These are phyloP conservation scores for Calliopum simillimum DNA, from an alignment of 2,888 invertebrate species.

Conservation along the genomic window DNA sequence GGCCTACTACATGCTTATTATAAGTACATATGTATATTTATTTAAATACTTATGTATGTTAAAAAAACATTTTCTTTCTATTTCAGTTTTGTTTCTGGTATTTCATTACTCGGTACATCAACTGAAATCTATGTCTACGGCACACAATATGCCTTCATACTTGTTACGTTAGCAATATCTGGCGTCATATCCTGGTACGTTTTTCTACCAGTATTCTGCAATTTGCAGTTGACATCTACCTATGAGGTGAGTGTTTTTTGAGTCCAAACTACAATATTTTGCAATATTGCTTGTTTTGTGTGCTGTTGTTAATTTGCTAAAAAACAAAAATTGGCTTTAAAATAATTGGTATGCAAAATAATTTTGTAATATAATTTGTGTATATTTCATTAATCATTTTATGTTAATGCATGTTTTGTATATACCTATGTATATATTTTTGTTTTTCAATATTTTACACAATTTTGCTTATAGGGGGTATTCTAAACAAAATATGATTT, in stretches of 20 bases:
- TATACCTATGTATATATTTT: not conserved
- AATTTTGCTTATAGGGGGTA: too few relatives aligned
- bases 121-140: conserved; percentile 85
- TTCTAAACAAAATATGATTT: too few relatives aligned
- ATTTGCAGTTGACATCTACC: conserved; percentile 77
- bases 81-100: conserved; percentile 78
- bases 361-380: not conserved
- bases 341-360: not conserved
- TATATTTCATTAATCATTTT: not conserved
- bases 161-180: conserved; percentile 61
- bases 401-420: not conserved
- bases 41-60: too few relatives aligned
- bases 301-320: not conserved
- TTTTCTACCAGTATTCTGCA: conserved; percentile 78
- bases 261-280: conserved; percentile 18
- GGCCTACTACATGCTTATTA: conserved; percentile 42
- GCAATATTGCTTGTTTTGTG: not conserved
- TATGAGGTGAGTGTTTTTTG: conserved; percentile 74
- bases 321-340: not conserved
- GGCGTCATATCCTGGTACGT: conserved; percentile 72
- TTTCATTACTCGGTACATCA: conserved; percentile 80
- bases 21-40: not conserved
- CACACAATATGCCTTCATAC: conserved; percentile 77
- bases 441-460: too few relatives aligned
- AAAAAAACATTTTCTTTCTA: conserved; percentile 27